phyloP scores from a whole-genome alignment of 2,113 vertebrate species.

The Corythornis madagascariensis region DNA sequence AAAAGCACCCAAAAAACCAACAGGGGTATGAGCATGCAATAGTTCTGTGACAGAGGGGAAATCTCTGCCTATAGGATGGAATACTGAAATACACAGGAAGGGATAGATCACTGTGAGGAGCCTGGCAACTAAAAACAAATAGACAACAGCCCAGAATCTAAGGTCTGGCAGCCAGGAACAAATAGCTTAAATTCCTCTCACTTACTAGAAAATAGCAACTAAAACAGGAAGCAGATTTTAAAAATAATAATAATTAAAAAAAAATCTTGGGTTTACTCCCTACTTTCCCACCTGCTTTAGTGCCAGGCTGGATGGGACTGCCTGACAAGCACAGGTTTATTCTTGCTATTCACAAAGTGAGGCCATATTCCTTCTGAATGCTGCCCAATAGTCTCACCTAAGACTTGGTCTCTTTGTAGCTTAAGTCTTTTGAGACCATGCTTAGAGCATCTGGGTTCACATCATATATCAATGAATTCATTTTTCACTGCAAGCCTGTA shows the following conservation, averaged over 20 bases:
- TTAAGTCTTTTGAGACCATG: not conserved
- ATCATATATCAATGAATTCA: not conserved
- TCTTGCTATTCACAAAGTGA: not conserved
- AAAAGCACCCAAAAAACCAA: no score
- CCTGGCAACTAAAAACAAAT: slow-evolving; percentile 46
- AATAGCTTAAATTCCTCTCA: slow-evolving; percentile 29
- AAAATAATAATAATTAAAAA: not conserved
- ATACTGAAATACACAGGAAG: not conserved
- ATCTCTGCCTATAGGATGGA: not conserved
- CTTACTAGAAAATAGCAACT: not conserved
- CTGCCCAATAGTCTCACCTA: not conserved
- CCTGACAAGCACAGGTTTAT: not conserved
- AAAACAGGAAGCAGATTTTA: not conserved
- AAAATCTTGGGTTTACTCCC: not conserved
- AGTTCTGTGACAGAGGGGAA: not conserved
- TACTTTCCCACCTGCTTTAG: not conserved
- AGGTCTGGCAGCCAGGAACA: slow-evolving; percentile 13
- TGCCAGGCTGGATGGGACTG: not conserved
- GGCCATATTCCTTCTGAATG: no score
- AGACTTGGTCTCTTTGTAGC: not conserved
- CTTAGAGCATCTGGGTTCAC: not conserved
- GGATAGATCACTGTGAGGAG: slow-evolving; percentile 12
- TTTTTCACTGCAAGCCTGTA: not conserved
- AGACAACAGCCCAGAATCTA: slow-evolving; percentile 35
- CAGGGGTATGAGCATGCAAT: not conserved